phyloP scores from a whole-genome alignment of 2,113 vertebrate genomes.

The Tychaedon coryphoeus region DNA sequence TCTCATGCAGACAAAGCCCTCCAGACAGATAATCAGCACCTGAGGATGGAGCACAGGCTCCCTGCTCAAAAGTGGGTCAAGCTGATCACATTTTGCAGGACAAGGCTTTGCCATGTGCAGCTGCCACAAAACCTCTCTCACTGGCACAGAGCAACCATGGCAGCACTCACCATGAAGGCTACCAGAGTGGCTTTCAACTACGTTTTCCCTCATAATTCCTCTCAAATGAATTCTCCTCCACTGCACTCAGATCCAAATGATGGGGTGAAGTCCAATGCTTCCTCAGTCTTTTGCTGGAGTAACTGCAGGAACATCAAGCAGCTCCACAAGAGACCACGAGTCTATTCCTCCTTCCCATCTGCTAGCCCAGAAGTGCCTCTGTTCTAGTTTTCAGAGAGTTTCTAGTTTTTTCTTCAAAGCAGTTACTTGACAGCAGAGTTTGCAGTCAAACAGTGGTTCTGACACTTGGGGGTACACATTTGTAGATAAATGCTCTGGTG shows the following conservation, averaged over 20 bases:
- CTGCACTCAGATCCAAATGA: neutral
- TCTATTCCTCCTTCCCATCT: neutral
- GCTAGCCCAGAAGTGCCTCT: neutral
- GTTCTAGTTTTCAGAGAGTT: neutral
- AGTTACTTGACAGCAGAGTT: neutral
- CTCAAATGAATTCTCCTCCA: neutral
- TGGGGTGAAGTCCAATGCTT: neutral
- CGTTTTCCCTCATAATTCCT: neutral
- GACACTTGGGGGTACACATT: neutral
- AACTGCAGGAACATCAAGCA: neutral
- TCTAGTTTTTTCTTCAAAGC: neutral
- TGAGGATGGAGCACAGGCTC: neutral
- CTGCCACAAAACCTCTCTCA: neutral
- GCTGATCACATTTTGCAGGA: neutral
- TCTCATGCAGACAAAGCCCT: neutral
- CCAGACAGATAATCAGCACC: constrained; percentile 26
- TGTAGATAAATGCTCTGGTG: neutral
- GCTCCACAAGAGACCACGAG: neutral
- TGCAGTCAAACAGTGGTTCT: neutral
- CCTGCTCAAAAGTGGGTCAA: constrained; percentile 40
- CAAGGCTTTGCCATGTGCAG: neutral
- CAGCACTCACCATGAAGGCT: neutral
- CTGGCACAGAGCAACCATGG: neutral
- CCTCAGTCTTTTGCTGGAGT: neutral
- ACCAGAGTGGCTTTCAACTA: neutral